phyloP scores from a whole-genome alignment of 2,888 invertebrate genomes.

The Brachylomia viminalis region DNA sequence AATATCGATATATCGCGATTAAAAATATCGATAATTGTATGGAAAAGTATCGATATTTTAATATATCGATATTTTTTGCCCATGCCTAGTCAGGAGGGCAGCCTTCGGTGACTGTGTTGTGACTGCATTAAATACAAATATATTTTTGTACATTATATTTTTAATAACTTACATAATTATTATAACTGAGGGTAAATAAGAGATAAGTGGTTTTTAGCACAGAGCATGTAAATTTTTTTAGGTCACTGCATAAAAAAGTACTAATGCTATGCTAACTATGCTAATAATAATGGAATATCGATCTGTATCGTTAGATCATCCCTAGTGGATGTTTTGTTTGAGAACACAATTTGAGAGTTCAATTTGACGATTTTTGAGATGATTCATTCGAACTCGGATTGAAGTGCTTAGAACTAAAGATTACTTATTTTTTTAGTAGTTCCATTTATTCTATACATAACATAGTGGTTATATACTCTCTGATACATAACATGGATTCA shows the following conservation, averaged over 20 bases:
- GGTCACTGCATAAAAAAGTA: neutral
- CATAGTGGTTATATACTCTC: conserved; percentile 63
- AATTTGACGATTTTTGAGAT: conserved; percentile 75
- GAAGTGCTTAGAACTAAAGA: conserved; percentile 61
- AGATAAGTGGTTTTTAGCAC: too few species aligned
- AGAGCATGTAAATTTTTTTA: too few species aligned
- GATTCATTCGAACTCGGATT: conserved; percentile 76
- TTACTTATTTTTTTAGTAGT: conserved; percentile 50
- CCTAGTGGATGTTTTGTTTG: conserved; percentile 69
- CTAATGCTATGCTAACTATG: neutral
- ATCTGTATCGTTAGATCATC: conserved; percentile 54
- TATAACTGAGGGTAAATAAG: neutral
- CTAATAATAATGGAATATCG: conserved; percentile 36
- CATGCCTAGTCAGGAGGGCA: too few species aligned
- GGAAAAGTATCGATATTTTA: too few species aligned
- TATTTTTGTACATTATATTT: neutral
- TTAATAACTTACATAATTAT: neutral
- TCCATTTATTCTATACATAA: conserved; percentile 41
- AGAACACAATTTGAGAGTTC: conserved; percentile 64
- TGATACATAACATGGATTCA: conserved; percentile 79
- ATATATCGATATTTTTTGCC: too few species aligned
- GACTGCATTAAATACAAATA: neutral
- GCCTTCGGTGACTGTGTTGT: neutral
- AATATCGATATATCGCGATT: too few species aligned
- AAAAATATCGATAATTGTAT: too few species aligned